Percentiles rank a stretch among this genome's conserved stretches.
phyloP scores from a whole-genome alignment of 2,888 invertebrate species.

The Strigamia maritima region DNA sequence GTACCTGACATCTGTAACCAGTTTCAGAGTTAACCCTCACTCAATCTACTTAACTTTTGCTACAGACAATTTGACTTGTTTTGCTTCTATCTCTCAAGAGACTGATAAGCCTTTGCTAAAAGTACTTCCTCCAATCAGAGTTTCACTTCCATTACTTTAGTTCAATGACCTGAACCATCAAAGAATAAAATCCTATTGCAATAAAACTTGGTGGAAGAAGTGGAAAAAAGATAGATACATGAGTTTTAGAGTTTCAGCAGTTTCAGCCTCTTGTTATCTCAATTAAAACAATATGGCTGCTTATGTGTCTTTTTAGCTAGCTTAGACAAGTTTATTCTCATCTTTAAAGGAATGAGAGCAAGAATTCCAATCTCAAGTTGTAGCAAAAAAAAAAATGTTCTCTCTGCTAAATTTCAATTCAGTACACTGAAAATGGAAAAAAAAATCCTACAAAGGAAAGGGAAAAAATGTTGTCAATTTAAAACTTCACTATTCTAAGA shows the following conservation, averaged over 20 bases:
- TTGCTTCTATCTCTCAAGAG: slow-evolving; percentile 24
- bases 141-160: slow-evolving; percentile 18
- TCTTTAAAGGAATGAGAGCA: background rate
- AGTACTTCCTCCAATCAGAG: slow-evolving; percentile 24
- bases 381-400: background rate
- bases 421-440: background rate
- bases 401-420: background rate
- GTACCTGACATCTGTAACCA: background rate
- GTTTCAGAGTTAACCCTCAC: background rate
- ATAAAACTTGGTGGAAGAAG: background rate
- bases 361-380: slow-evolving; percentile 13
- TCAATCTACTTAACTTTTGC: slow-evolving; percentile 13
- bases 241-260: background rate
- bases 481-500: background rate
- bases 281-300: background rate
- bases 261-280: background rate
- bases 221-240: background rate
- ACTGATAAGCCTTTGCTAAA: slow-evolving; percentile 21
- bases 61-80: slow-evolving; percentile 21
- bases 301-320: background rate
- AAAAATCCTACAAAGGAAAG: background rate
- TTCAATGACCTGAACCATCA: slow-evolving; percentile 27
- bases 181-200: background rate
- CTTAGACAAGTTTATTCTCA: background rate
- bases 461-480: slow-evolving; percentile 10